Evolutionary conservation across 1,140 invertebrate genomes (phyloP), one percentile per base, ranked within the genome.

Genomic region (Drosophila seguyi): DNA sequence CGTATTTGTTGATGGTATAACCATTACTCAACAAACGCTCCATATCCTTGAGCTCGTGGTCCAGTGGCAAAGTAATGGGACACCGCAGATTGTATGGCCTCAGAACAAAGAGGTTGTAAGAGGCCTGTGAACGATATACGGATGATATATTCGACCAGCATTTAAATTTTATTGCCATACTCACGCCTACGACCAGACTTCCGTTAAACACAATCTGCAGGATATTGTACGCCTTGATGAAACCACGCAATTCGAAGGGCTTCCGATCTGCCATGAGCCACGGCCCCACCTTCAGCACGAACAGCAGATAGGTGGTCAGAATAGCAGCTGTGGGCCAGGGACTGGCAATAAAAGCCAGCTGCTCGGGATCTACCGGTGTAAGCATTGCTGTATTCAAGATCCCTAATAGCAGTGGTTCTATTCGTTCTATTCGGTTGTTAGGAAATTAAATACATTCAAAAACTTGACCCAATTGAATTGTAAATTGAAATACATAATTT

Each of bases 141-240:
- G 8, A 61, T 57, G 16, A 45, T n/a, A 0, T 27, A 0, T n/a
- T n/a, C 29, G 16, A 2, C 20, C 20, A 8, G 2, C 2, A 1
- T n/a, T 4, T n/a, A n/a, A n/a, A n/a, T n/a, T n/a, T n/a, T 13
- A 16, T 10, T 20, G 5, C 3, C 1, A 39, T 5, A 68, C 71
- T 77, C 48, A 82, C 84, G 7, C 0, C 5, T 7, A 36, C 11
- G 0, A 69, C 14, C 0, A 81, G 11, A 1, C 27, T 0, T 1
- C 20, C 29, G 20, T 86, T 90, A 41, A 61, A 80, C 6, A 72
- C 3, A 3, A 90, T 95, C 93, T 97, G 96, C 1, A 94, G 92
- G 10, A 96, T 93, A 81, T 98, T 98, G 93, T 99, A 99, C 7
- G 95, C 58, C 20, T 97, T 95, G n/a, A 98, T 94, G 0, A 95